phyloP scores from a whole-genome alignment of 2,113 vertebrate genomes.

The Holacanthus passer region DNA sequence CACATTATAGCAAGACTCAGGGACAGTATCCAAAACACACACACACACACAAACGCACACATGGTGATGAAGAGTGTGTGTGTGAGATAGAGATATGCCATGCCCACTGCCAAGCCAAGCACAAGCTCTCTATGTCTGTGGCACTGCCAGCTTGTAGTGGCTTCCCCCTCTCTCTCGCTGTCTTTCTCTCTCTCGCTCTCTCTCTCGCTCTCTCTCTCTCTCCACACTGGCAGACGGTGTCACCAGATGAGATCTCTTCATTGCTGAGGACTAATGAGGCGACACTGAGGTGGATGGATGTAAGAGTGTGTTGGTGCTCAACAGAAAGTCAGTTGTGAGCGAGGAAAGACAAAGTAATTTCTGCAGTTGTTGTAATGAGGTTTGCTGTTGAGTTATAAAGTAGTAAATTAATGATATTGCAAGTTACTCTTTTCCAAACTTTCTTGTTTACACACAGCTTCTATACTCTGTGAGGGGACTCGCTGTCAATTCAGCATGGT shows the following conservation, averaged over 20 bases:
- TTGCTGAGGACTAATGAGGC: constrained; percentile 24
- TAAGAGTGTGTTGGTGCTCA: constrained; percentile 13
- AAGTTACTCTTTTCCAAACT: constrained; percentile 1
- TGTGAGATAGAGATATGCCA: constrained; percentile 54
- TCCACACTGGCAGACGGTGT: constrained; percentile 37
- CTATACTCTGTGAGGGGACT: neutral
- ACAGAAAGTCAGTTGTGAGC: constrained; percentile 2
- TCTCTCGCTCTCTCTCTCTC: neutral
- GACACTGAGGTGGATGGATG: constrained; percentile 26
- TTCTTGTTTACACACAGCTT: constrained; percentile 9
- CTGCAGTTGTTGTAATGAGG: neutral
- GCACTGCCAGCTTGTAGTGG: constrained; percentile 50
- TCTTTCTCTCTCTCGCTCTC: neutral
- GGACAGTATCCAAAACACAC: constrained; percentile 53
- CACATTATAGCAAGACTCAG: constrained; percentile 63
- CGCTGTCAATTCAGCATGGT: neutral
- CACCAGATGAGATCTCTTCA: constrained; percentile 40
- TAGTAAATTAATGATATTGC: constrained; percentile 2
- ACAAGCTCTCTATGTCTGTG: constrained; percentile 46
- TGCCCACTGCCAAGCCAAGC: constrained; percentile 53
- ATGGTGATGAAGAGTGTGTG: constrained; percentile 48
- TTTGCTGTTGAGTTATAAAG: constrained; percentile 4
- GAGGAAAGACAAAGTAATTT: neutral
- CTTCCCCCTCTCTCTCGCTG: constrained; percentile 6
- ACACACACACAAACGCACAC: constrained; percentile 34